Base-by-base conservation (phyloP, 2,888 invertebrate genomes). In the Terebella lapidaria region DNA sequence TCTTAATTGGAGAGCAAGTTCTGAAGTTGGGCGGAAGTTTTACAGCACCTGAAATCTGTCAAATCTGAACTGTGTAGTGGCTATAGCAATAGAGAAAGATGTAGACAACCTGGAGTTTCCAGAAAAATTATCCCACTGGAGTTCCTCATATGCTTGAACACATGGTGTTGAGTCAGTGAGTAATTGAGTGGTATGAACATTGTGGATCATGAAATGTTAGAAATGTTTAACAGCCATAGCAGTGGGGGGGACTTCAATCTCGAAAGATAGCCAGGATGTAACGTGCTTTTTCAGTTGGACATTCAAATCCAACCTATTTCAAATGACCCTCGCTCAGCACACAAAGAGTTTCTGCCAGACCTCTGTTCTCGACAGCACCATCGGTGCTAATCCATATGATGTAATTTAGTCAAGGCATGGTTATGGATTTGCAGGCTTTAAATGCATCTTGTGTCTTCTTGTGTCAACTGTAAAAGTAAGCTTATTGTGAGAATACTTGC, bases 11-110 rank as follows among this genome's bases (percentile, higher is more conserved):
- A 47, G 45, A 55, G 10, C 55, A 29, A 47, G 55, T 59, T 4
- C 55, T 47, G 3, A 55, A 55, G 22, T 55, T 55, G 15, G 55
- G 55, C 29, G 47, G 54, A 18, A 59, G 3, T 28, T 55, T 59
- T 5, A 46, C 47, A n/a, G 47, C 20, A 5, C 59, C 47, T 15
- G 47, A 18, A 3, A 59, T n/a, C 2, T 60, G 60, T 24, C 56
- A 20, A 18, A 60, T 26, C 15, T 29, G 26, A 1, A 28, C 56
- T 26, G 56, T 56, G 24, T 56, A 56, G 22, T 56, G 26, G 45
- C 60, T n/a, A n/a, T 56, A 26, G 52, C 60, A n/a, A 42, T 35
- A 15, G 60, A 28, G 26, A 60, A 3, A 45, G 56, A 60, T 25
- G 56, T 60, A 25, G 56, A 30, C 3, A 60, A 35, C 4, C 60